Percentiles rank a stretch among this genome's conserved stretches.
phyloP scores from a whole-genome alignment of 2,113 vertebrate genomes.

The Scatophagus argus region DNA sequence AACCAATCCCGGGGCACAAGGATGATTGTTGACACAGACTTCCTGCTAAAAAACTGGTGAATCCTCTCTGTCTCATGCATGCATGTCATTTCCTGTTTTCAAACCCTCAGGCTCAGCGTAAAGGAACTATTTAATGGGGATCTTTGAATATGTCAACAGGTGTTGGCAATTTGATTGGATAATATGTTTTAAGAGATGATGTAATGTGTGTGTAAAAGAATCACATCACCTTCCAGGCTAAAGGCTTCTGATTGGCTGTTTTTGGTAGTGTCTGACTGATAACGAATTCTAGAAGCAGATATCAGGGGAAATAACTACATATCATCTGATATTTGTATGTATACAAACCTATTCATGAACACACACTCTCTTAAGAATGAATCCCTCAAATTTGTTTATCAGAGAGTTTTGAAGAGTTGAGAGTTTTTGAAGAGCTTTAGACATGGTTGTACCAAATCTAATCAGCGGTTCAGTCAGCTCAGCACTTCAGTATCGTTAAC shows the following conservation, averaged over 20 bases:
- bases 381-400: not conserved
- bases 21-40: not conserved
- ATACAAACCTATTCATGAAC: conserved; percentile 14
- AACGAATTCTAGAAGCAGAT: not conserved
- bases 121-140: not conserved
- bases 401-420: not conserved
- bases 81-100: conserved; percentile 15
- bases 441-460: not conserved
- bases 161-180: not conserved
- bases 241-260: conserved; percentile 1
- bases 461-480: conserved; percentile 1
- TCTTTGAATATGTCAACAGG: not conserved
- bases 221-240: not conserved
- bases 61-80: conserved; percentile 11
- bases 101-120: not conserved
- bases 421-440: no score
- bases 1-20: not conserved
- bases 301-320: conserved; percentile 4
- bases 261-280: not conserved
- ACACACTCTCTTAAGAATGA: not conserved
- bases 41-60: conserved; percentile 9
- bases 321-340: conserved; percentile 26
- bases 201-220: conserved; percentile 12
- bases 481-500: conserved; percentile 1
- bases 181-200: not conserved